These are phyloP conservation scores for Platygyra sinensis DNA, from an alignment of 64 coral and sea anemone genomes.

Conservation along the genomic window DNA sequence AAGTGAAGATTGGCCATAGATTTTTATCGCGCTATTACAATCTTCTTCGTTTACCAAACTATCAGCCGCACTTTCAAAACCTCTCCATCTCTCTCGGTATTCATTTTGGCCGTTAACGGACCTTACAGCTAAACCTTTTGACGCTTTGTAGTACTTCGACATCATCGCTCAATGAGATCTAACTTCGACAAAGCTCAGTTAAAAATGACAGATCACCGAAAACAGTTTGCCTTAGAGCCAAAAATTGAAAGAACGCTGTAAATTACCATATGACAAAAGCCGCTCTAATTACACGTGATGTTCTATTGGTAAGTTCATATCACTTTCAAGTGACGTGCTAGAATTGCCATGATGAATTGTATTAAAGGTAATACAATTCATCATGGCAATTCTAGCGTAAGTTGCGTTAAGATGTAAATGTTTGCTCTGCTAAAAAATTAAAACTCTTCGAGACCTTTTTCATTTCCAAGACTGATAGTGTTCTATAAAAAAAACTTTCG, in stretches of 20 bases:
- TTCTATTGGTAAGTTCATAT: no score
- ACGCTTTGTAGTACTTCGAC: constrained; percentile 16
- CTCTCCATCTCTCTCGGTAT: constrained; percentile 29
- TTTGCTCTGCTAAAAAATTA: no score
- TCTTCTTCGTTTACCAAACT: constrained; percentile 36
- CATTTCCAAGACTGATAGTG: no score
- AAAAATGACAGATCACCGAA: neutral
- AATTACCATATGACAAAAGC: neutral
- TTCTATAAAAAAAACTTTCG: no score
- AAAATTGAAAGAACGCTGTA: neutral
- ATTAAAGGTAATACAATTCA: no score
- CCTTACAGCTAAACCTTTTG: constrained; percentile 6
- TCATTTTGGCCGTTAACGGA: neutral
- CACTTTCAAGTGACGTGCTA: no score
- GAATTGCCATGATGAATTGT: no score
- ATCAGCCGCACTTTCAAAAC: constrained; percentile 9
- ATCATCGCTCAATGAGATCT: constrained; percentile 3
- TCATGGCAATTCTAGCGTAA: no score
- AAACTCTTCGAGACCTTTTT: no score
- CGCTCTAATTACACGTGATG: no score
- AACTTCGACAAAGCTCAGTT: constrained; percentile 19
- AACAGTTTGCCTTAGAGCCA: neutral
- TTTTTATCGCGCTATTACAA: constrained; percentile 31
- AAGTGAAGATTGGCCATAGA: constrained; percentile 13
- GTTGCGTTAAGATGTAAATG: no score